Base-by-base conservation (phyloP, 2,888 invertebrate genomes). In the Chalcis sispes region DNA sequence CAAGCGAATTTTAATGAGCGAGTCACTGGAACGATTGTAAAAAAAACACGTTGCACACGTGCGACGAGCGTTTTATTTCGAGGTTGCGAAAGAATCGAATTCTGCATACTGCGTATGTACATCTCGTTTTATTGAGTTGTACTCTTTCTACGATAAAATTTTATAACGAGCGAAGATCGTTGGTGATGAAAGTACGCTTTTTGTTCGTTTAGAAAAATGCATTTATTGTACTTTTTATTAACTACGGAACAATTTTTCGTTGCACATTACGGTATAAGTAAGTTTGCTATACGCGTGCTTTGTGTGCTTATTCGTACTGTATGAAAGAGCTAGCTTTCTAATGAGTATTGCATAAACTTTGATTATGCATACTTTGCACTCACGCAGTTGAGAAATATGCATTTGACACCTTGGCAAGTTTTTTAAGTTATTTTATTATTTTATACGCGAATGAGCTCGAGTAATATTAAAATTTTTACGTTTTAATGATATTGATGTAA, bases 261-360 rank as follows among this genome's bases (percentile, higher is more conserved):
- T 10, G 4, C 36, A 10, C 10, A 36, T 36, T 36, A 15, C 42
- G 42, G 8, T 40, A 54, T 66, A 20, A 36, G 40, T 13, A 1
- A n/a, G 36, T 20, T 32, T 3, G 2, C 23, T 29, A 32, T 5
- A 5, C 36, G 59, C 59, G 25, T 50, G 59, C 50, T 36, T 36
- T 8, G 36, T 13, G 61, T 13, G 36, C 42, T 13, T 42, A 42
- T 25, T 36, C 54, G n/a, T n/a, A n/a, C 61, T 71, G 61, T 62
- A 54, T 32, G 62, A 36, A 54, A 23, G 62, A 72, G 50, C 64
- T 56, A 56, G 72, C 64, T 72, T 72, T 72, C 72, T 72, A 72
- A 64, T 56, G 48, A 46, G 64, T 56, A 23, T 72, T 72, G 72
- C 72, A 48, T 64, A 72, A 72, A 40, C 50, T 7, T 23, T 13